phyloP scores from a whole-genome alignment of 1,140 invertebrate species.

The Lasioglossum albipes region DNA sequence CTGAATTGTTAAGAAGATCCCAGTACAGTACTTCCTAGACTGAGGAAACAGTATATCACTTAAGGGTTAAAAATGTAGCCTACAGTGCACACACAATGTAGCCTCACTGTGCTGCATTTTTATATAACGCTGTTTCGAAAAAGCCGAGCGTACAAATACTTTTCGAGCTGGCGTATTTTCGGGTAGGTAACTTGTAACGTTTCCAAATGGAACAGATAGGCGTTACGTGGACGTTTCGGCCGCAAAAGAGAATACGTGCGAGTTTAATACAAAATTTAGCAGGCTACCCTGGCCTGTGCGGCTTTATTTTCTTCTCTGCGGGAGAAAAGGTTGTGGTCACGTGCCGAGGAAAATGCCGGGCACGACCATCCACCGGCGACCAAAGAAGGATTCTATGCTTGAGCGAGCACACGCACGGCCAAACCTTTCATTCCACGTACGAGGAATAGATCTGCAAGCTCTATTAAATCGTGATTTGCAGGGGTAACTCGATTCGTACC shows the following conservation, averaged over 20 bases:
- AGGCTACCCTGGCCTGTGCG: conserved; percentile 47
- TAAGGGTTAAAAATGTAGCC: too few relatives aligned
- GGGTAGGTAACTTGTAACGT: neutral
- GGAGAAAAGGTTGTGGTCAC: conserved; percentile 60
- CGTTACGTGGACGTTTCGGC: conserved; percentile 23
- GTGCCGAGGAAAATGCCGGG: conserved; percentile 65
- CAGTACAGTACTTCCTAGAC: too few relatives aligned
- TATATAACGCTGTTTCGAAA: neutral
- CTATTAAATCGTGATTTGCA: conserved; percentile 63
- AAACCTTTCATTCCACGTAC: conserved; percentile 61
- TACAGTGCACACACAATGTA: too few relatives aligned
- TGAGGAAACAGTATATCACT: too few relatives aligned
- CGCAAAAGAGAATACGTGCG: conserved; percentile 62
- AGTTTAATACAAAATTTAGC: conserved; percentile 74
- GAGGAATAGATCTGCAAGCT: conserved; percentile 62
- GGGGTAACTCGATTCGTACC: conserved; percentile 52
- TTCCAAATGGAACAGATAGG: conserved; percentile 5
- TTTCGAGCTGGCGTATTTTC: too few relatives aligned
- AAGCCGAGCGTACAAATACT: neutral
- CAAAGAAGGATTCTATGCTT: conserved; percentile 48
- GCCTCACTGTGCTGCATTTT: too few relatives aligned
- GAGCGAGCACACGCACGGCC: conserved; percentile 12
- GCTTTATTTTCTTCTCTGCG: conserved; percentile 57
- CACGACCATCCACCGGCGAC: conserved; percentile 56
- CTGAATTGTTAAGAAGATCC: too few relatives aligned